These are phyloP conservation scores for Acromyrmex heyeri DNA, from an alignment of 1,140 invertebrate genomes.

Conservation along the genomic window DNA sequence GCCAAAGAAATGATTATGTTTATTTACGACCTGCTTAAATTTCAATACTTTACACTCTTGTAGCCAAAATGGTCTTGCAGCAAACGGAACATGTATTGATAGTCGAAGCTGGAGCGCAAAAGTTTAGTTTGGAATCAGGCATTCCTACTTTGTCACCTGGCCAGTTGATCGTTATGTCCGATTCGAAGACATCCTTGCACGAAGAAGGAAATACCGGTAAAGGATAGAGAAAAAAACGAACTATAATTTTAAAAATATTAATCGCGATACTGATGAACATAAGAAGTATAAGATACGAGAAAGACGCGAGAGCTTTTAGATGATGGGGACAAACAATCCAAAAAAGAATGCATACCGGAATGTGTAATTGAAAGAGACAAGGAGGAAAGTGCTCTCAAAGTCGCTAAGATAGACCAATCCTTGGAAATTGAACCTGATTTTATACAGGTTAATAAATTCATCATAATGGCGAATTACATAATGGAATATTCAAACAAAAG, in stretches of 20 bases:
- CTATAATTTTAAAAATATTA: background rate
- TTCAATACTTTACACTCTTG: background rate
- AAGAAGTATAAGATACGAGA: background rate
- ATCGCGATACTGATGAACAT: slow-evolving; percentile 1
- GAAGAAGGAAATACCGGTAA: background rate
- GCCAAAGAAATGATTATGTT: background rate
- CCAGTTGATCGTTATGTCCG: background rate
- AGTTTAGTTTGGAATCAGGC: slow-evolving; percentile 54
- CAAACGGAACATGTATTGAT: slow-evolving; percentile 70
- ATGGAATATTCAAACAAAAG: slow-evolving; percentile 7
- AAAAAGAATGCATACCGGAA: slow-evolving; percentile 17
- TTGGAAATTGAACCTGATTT: slow-evolving; percentile 9
- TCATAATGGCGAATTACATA: background rate
- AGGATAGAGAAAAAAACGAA: background rate
- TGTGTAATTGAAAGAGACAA: slow-evolving; percentile 44
- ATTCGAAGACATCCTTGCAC: slow-evolving; percentile 37
- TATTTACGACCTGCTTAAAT: background rate
- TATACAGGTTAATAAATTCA: slow-evolving; percentile 36
- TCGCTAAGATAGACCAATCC: background rate
- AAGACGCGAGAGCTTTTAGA: background rate
- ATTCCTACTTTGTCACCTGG: slow-evolving; percentile 58
- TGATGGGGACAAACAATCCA: background rate
- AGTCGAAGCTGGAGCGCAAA: slow-evolving; percentile 73
- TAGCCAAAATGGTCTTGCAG: slow-evolving; percentile 72
- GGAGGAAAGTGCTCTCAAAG: background rate